Percentiles rank a stretch among this genome's conserved stretches.
phyloP scores from a whole-genome alignment of 1,140 invertebrate genomes.

The Drosophila dunni region DNA sequence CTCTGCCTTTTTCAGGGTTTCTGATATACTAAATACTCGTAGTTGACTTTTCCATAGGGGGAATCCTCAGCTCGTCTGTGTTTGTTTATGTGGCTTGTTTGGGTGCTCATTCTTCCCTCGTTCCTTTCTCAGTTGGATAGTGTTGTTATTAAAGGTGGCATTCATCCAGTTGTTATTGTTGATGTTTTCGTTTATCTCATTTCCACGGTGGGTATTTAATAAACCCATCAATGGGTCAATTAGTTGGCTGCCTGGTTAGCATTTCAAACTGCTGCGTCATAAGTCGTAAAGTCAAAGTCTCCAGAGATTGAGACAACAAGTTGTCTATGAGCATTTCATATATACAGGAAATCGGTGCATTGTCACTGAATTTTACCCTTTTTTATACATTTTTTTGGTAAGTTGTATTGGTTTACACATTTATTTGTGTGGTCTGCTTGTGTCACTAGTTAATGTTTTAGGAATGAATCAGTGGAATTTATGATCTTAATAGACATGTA shows the following conservation, averaged over 20 bases:
- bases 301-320: slow-evolving; percentile 21
- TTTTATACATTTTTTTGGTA: background rate
- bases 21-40: slow-evolving; percentile 38
- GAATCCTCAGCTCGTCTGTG: slow-evolving; percentile 20
- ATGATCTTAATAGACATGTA: no score
- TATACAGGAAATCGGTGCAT: slow-evolving; percentile 5
- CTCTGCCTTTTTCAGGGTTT: slow-evolving; percentile 1
- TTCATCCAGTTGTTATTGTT: slow-evolving; percentile 13
- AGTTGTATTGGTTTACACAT: background rate
- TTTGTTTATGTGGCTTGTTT: slow-evolving; percentile 52
- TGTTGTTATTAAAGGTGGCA: slow-evolving; percentile 8
- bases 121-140: background rate
- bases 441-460: no score
- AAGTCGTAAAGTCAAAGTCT: background rate
- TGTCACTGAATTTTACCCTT: background rate
- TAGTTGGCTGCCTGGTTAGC: slow-evolving; percentile 56
- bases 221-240: slow-evolving; percentile 79
- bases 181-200: slow-evolving; percentile 22
- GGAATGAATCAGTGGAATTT: no score
- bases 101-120: slow-evolving; percentile 34
- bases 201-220: slow-evolving; percentile 58
- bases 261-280: slow-evolving; percentile 16
- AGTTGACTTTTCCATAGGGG: slow-evolving; percentile 35
- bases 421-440: background rate
- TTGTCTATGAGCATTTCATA: background rate